These are phyloP conservation scores for Archilochus colubris DNA, from an alignment of 2,113 vertebrate species.

Conservation along the genomic window DNA sequence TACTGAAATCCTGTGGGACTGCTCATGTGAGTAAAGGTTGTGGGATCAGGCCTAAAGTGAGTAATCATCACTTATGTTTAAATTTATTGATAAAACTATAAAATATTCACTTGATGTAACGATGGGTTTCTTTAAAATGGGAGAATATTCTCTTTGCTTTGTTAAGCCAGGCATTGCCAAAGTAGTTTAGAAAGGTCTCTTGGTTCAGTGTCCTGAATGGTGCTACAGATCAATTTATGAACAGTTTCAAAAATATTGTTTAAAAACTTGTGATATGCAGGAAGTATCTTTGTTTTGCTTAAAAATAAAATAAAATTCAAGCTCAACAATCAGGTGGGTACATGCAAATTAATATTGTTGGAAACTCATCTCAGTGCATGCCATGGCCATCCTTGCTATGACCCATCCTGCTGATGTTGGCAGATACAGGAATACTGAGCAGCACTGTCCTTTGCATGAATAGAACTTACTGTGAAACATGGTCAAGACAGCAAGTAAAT, in stretches of 20 bases:
- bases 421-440: fast-evolving
- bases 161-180: not conserved
- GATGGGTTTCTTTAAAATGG: not conserved
- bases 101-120: slow-evolving; percentile 22
- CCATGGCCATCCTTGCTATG: fast-evolving
- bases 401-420: fast-evolving
- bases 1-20: slow-evolving; percentile 43
- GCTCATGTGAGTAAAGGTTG: slow-evolving; percentile 26
- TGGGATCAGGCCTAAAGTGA: slow-evolving; percentile 50
- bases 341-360: not conserved
- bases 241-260: not conserved
- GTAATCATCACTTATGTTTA: slow-evolving; percentile 55
- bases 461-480: not conserved
- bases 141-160: not conserved
- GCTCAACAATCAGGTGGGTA: too few species aligned
- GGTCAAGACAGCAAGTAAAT: not conserved
- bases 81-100: slow-evolving; percentile 55
- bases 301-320: not conserved
- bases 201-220: not conserved
- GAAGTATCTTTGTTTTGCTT: not conserved
- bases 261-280: not conserved
- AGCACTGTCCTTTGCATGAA: not conserved
- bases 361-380: fast-evolving
- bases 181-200: not conserved
- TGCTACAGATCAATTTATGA: not conserved